These are phyloP conservation scores for Hololepta plana DNA, from an alignment of 2,888 invertebrate species.

Conservation along the genomic window DNA sequence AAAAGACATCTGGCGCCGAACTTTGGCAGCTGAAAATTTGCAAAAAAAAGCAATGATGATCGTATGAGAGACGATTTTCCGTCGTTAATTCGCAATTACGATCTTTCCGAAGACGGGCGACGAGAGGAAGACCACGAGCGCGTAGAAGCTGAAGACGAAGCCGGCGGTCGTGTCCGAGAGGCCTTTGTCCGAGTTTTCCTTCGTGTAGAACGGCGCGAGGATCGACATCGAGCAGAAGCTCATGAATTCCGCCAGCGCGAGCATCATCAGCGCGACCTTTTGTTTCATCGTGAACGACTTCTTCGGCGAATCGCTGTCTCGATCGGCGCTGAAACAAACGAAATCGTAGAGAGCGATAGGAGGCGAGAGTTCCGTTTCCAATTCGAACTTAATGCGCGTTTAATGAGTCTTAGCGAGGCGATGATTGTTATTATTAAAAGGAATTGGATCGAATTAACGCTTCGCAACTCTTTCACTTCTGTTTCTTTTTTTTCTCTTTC, in stretches of 20 bases:
- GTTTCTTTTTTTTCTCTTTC: too few species aligned
- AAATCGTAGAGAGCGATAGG: too few species aligned
- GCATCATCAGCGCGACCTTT: slow-evolving; percentile 37
- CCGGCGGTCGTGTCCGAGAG: slow-evolving; percentile 50
- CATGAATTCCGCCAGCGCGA: slow-evolving; percentile 52
- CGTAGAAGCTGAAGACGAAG: slow-evolving; percentile 59
- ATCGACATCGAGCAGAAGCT: slow-evolving; percentile 61
- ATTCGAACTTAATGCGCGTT: too few species aligned
- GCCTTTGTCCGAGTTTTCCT: slow-evolving; percentile 53
- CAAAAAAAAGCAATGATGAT: slow-evolving; percentile 4
- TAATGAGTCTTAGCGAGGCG: too few species aligned
- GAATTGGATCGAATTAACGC: too few species aligned
- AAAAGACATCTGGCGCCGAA: slow-evolving; percentile 55
- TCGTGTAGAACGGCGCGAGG: slow-evolving; percentile 62
- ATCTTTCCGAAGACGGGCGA: slow-evolving; percentile 57
- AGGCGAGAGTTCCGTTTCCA: too few species aligned
- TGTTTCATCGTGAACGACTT: slow-evolving; percentile 34
- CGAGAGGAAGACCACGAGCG: slow-evolving; percentile 51
- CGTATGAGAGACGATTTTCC: too few species aligned
- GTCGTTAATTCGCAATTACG: slow-evolving; percentile 32
- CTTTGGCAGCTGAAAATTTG: slow-evolving; percentile 38
- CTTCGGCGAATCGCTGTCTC: slow-evolving; percentile 16
- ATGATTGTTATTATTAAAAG: too few species aligned
- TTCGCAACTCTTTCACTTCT: too few species aligned
- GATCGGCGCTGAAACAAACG: slow-evolving; percentile 1